phyloP scores from a whole-genome alignment of 2,113 vertebrate species.

The Numenius arquata region DNA sequence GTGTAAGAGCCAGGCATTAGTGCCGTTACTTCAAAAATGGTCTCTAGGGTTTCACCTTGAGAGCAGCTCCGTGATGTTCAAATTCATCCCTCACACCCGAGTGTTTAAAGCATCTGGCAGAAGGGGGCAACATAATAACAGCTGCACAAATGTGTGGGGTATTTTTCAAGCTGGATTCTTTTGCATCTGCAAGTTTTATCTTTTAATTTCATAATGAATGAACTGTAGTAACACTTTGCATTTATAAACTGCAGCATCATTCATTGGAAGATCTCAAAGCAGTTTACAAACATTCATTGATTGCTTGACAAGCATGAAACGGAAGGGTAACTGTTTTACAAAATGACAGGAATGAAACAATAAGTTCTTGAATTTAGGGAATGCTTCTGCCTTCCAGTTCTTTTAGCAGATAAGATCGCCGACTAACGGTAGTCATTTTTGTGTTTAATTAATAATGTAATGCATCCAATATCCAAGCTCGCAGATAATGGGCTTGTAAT shows the following conservation, averaged over 20 bases:
- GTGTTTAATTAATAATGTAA: slow-evolving; percentile 26
- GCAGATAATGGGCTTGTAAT: slow-evolving; percentile 21
- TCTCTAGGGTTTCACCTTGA: background rate
- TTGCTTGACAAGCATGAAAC: slow-evolving; percentile 39
- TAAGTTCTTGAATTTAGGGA: background rate
- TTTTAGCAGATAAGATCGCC: background rate
- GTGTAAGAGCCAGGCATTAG: background rate
- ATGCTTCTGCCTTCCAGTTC: background rate
- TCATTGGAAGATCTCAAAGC: background rate
- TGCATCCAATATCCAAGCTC: background rate
- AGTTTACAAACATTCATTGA: slow-evolving; percentile 22
- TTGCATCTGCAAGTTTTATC: background rate
- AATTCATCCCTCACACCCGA: background rate
- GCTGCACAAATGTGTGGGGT: background rate
- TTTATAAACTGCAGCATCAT: background rate
- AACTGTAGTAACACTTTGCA: background rate
- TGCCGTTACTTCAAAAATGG: background rate
- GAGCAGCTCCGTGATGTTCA: background rate
- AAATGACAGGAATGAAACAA: background rate
- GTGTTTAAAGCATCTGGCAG: background rate
- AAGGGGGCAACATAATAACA: background rate
- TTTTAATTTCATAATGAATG: background rate
- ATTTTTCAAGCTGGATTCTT: background rate
- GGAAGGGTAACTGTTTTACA: background rate
- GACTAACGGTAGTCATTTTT: background rate